Base-by-base conservation (phyloP, 2,888 invertebrate species). In the Bombylius discolor region DNA sequence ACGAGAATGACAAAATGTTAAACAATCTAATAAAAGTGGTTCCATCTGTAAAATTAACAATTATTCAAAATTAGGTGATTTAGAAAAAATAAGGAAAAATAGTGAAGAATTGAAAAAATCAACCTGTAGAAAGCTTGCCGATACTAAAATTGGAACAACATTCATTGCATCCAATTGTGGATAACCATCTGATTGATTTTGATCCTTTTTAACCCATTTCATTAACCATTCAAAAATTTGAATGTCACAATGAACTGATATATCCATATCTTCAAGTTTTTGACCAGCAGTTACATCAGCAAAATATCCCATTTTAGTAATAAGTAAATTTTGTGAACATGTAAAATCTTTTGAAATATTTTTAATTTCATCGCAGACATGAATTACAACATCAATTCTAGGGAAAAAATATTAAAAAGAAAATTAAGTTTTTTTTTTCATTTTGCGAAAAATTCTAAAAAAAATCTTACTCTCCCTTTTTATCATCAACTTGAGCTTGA, bases 211-310 rank as follows among this genome's bases (percentile, higher is more conserved):
- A n/a, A 95, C 89, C 91, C 95, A 96, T 61, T 85, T 83, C 88
- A 96, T 93, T 53, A 97, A 76, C 94, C 95, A 96, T 66, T 95
- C 95, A 72, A 97, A 97, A 59, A 96, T 93, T 70, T 88, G 81
- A 56, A 97, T 87, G 74, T 97, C 96, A 70, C 96, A 97, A 70
- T 96, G 96, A 1, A 97, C 96, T 0, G 94, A 94, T 63, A 97
- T 96, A 67, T 96, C 95, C 83, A 95, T 92, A 66, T 95, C 94
- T 67, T 89, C 87, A 8, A 91, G 72, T 56, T 83, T 79, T 68
- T 90, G 89, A 66, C 82, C 89, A 14, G 85, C 83, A 0, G 89
- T 89, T 5, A 92, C 89, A 67, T 90, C 89, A 11, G 90, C 90
- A 73, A 96, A 97, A 69, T 96, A 97, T 12, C 91, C 91, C 94